phyloP scores from a whole-genome alignment of 2,113 vertebrate genomes.

The Rhabdornis inornatus region DNA sequence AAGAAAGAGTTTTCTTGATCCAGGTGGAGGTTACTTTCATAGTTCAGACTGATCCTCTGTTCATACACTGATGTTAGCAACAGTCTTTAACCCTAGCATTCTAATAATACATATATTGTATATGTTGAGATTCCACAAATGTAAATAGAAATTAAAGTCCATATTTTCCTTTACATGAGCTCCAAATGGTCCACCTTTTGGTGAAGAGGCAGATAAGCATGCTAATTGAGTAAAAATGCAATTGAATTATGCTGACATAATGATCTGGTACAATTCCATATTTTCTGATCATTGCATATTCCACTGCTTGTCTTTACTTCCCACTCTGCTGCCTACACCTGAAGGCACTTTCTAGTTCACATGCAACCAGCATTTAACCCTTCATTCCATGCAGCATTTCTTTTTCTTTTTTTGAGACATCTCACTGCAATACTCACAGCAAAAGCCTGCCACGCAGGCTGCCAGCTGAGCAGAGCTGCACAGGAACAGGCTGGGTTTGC shows the following conservation, averaged over 20 bases:
- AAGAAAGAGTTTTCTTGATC: background rate
- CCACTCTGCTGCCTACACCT: background rate
- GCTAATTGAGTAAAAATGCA: background rate
- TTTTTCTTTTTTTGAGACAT: background rate
- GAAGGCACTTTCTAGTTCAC: background rate
- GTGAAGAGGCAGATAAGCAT: background rate
- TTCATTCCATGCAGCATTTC: background rate
- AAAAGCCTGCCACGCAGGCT: background rate
- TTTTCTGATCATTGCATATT: background rate
- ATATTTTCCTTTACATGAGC: background rate
- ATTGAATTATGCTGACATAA: background rate
- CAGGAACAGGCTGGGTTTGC: slow-evolving; percentile 2
- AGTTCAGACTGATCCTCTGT: background rate
- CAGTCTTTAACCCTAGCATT: background rate
- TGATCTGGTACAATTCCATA: background rate
- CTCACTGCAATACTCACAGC: background rate
- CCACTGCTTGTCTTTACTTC: background rate
- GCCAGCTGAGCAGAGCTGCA: background rate
- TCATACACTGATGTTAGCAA: background rate
- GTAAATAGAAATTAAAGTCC: background rate
- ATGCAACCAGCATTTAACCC: background rate
- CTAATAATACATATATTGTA: background rate
- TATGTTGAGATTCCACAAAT: background rate
- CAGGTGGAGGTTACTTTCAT: background rate
- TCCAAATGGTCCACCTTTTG: background rate